Conservation (phyloP, 2,888 invertebrate genomes). For the Andrena haemorrhoa region DNA sequence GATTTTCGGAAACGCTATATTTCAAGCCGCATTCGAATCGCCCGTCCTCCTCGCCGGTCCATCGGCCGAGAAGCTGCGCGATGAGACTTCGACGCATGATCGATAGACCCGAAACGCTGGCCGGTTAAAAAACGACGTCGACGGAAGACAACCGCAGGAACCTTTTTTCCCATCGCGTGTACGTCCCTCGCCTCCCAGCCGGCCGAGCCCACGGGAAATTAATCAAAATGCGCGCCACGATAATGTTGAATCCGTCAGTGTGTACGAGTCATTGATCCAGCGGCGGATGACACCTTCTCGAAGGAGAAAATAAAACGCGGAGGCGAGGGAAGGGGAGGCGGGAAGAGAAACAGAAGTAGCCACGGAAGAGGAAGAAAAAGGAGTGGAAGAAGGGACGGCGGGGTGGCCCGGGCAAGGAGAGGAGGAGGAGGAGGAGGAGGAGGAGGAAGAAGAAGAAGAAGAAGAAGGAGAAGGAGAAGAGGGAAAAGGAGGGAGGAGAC, state of each 20-base stretch:
- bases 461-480: background rate
- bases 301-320: slow-evolving; percentile 4
- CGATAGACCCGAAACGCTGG: slow-evolving; percentile 41
- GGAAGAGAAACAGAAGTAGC: slow-evolving; percentile 32
- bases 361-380: slow-evolving; percentile 6
- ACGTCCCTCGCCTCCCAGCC: slow-evolving; percentile 36
- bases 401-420: background rate
- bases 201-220: slow-evolving; percentile 40
- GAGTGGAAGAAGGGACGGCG: background rate
- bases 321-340: background rate
- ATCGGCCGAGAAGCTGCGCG: slow-evolving; percentile 3
- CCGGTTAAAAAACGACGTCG: slow-evolving; percentile 20
- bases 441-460: slow-evolving; percentile 4
- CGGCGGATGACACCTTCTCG: slow-evolving; percentile 54
- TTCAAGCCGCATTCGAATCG: background rate
- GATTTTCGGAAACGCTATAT: slow-evolving; percentile 6
- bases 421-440: slow-evolving; percentile 3
- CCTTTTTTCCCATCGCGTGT: slow-evolving; percentile 4
- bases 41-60: background rate
- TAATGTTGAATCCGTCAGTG: slow-evolving; percentile 65
- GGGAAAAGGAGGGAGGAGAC: slow-evolving; percentile 1
- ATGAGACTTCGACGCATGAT: slow-evolving; percentile 46
- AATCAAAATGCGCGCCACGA: slow-evolving; percentile 65
- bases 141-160: slow-evolving; percentile 36
- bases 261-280: slow-evolving; percentile 60